These are phyloP conservation scores for Pyxicephalus adspersus DNA, from an alignment of 2,113 vertebrate genomes.

Conservation along the genomic window DNA sequence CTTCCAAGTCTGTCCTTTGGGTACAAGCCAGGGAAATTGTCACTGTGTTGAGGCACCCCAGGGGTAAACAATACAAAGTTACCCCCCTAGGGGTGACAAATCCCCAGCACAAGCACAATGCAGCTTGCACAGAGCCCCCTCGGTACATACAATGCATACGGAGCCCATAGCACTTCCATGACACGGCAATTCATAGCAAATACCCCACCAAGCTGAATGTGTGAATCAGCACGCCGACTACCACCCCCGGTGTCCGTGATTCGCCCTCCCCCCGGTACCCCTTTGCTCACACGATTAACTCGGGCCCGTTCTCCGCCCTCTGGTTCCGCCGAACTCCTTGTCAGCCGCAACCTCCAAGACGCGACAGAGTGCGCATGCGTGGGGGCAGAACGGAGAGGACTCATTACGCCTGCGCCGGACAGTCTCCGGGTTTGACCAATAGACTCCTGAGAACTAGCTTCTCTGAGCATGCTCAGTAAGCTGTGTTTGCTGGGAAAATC, in stretches of 20 bases:
- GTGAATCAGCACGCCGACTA: too few species aligned
- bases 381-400: not conserved
- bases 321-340: constrained; percentile 39
- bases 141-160: not conserved
- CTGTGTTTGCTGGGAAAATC: too few species aligned
- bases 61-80: too few species aligned
- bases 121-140: too few species aligned
- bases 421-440: not conserved
- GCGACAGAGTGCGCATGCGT: constrained; percentile 28
- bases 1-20: too few species aligned
- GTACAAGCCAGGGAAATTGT: too few species aligned
- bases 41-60: too few species aligned
- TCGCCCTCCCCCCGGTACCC: not conserved
- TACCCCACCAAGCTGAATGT: not conserved
- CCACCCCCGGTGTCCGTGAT: rapidly evolving
- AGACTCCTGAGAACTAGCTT: not conserved
- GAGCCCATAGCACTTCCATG: not conserved
- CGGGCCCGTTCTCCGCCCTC: constrained; percentile 45
- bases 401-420: constrained; percentile 12
- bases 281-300: constrained; percentile 40
- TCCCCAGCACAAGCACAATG: too few species aligned
- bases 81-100: too few species aligned
- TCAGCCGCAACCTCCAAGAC: constrained; percentile 41
- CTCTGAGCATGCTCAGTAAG: not conserved
- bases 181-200: not conserved